Evolutionary conservation across 2,888 invertebrate genomes (phyloP), one percentile per base, ranked within the genome.

Genomic region (Chalcosyrphus nemorum): DNA sequence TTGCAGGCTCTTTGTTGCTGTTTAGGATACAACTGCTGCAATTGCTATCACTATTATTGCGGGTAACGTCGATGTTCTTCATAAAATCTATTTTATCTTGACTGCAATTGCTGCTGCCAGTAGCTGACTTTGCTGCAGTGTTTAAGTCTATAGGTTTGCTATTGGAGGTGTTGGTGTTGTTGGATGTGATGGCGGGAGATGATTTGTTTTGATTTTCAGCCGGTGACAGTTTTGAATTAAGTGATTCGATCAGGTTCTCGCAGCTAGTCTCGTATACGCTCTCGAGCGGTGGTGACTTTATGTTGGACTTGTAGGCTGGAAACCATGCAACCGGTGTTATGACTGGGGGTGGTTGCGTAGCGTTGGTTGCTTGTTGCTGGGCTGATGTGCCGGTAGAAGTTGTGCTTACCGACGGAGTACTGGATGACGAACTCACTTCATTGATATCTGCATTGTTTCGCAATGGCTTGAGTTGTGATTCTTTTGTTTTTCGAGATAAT

Each of bases 191-290:
- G 50, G 54, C 9, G 24, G 71, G 82, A 88, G 87, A 56, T 75
- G 71, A 21, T 61, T 59, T 57, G 15, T 63, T 71, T 77, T 71
- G 81, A 75, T 70, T 70, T 61, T 59, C 72, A 47, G 68, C 24
- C 29, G 68, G 66, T 35, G 57, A 74, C 45, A 54, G 17, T 59
- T 84, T 80, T 32, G 80, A 57, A 27, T 35, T 45, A 7, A 87
- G 59, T 5, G 87, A 86, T 65, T 88, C 88, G 7, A 90, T 87
- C 47, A 92, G 87, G 88, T 92, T 92, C 88, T 92, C 92, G 78
- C 90, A 90, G 84, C 92, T 92, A 4, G 92, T 89, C 88, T 93
- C 93, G 84, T 92, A 92, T 5, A 92, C 92, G 86, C 92, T 92
- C 19, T 92, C 92, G 38, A 92, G 88, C 2, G 91, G 91, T 45